phyloP scores from a whole-genome alignment of 2,888 invertebrate genomes.

The Cantharis nigra region DNA sequence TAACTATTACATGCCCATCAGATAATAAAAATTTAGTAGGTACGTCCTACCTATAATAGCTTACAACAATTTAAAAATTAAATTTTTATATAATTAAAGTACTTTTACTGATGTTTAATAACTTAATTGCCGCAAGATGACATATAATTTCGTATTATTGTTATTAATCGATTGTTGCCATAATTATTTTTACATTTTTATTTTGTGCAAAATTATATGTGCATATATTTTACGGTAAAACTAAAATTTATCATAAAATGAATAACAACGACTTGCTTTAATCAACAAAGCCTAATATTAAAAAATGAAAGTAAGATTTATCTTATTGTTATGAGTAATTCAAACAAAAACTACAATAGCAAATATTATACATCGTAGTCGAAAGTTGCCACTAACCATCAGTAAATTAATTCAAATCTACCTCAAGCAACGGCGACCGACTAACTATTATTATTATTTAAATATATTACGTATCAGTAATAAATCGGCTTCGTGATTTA shows the following conservation, averaged over 20 bases:
- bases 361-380: neutral
- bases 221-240: neutral
- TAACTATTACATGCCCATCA: neutral
- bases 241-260: neutral
- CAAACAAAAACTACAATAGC: neutral
- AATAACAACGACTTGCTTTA: neutral
- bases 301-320: slow-evolving; percentile 2
- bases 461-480: no score
- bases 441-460: neutral
- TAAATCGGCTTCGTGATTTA: no score
- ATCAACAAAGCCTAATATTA: neutral
- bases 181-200: neutral
- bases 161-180: neutral
- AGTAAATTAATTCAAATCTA: neutral
- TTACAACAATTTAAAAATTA: no score
- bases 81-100: neutral
- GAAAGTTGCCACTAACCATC: neutral
- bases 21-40: no score
- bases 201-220: no score
- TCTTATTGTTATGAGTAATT: neutral
- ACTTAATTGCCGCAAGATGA: neutral
- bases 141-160: neutral
- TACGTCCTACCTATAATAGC: no score
- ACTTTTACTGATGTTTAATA: no score
- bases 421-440: neutral